Conservation (phyloP, 2,888 invertebrate species). For the Epinotia demarniana region DNA sequence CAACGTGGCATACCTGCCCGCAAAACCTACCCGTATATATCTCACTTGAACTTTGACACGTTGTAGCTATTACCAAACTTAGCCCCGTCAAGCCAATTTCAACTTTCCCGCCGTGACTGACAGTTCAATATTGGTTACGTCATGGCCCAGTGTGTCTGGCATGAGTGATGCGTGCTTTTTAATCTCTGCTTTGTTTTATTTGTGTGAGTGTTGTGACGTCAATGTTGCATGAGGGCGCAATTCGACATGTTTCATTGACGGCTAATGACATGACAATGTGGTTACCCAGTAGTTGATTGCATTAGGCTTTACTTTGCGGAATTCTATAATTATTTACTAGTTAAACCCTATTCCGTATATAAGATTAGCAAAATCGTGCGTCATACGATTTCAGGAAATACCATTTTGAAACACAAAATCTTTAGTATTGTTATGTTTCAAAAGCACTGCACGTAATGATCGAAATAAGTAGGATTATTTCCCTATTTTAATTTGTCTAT, state of each 20-base stretch:
- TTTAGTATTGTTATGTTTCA: too few relatives aligned
- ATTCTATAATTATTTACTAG: too few relatives aligned
- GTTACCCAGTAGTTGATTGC: not conserved
- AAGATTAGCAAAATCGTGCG: too few relatives aligned
- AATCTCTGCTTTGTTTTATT: constrained; percentile 8
- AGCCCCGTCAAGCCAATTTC: constrained; percentile 9
- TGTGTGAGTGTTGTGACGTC: constrained; percentile 10
- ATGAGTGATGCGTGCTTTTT: constrained; percentile 16
- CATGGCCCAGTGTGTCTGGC: not conserved
- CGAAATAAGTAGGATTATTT: too few relatives aligned
- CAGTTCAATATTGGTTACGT: not conserved
- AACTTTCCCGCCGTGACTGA: constrained; percentile 12
- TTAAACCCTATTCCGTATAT: too few relatives aligned
- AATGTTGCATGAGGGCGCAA: not conserved
- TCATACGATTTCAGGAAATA: too few relatives aligned
- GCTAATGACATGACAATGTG: not conserved
- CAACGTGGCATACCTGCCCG: not conserved
- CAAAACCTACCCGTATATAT: constrained; percentile 14
- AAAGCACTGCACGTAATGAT: too few relatives aligned
- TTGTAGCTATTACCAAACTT: constrained; percentile 8
- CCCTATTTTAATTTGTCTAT: too few relatives aligned
- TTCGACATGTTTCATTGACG: not conserved
- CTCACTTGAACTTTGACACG: constrained; percentile 26
- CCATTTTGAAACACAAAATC: too few relatives aligned
- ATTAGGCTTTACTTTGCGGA: too few relatives aligned